Evolutionary conservation across 2,888 invertebrate genomes (phyloP), one percentile per base, ranked within the genome.

Genomic region (Agrotis clavis): DNA sequence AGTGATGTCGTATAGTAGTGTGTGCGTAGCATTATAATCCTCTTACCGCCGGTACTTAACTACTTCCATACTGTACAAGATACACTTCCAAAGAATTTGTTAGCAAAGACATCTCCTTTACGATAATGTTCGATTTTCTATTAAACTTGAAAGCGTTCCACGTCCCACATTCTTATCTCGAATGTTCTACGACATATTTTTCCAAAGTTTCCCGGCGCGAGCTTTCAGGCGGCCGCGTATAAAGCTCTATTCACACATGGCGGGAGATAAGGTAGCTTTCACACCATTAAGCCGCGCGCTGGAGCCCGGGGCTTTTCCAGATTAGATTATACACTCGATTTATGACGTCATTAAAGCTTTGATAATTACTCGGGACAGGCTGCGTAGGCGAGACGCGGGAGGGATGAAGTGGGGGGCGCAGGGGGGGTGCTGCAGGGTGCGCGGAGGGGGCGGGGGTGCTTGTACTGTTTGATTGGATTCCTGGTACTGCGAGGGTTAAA

Each of bases 241-340:
- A 95, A 95, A 95, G 96, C 95, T 94, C 96, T 96, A 96, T 96
- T 96, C 96, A 96, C 96, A 96, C 96, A 96, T 96, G 96, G 95
- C 92, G 92, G 95, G 95, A 96, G 96, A 96, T 96, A 96, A 96
- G 96, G 96, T 94, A 94, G 96, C 96, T 96, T 96, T 96, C 96
- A 96, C 96, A 95, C 96, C 96, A 96, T 96, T 96, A 96, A 96
- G 95, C 95, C 92, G 94, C 92, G 94, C 95, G 92, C 93, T 94
- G 95, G 95, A 96, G 95, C 96, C 93, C 94, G 95, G 96, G 95
- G 96, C 96, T 96, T 96, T 96, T 96, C 96, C 96, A 96, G 96
- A 96, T 96, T 96, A 96, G 96, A 96, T 96, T 96, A 96, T 96
- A 96, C 96, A 96, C 94, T 95, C 95, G 96, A 96, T 96, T 96